Conservation (phyloP, 2,113 vertebrate genomes). For the Oncorhynchus tshawytscha region DNA sequence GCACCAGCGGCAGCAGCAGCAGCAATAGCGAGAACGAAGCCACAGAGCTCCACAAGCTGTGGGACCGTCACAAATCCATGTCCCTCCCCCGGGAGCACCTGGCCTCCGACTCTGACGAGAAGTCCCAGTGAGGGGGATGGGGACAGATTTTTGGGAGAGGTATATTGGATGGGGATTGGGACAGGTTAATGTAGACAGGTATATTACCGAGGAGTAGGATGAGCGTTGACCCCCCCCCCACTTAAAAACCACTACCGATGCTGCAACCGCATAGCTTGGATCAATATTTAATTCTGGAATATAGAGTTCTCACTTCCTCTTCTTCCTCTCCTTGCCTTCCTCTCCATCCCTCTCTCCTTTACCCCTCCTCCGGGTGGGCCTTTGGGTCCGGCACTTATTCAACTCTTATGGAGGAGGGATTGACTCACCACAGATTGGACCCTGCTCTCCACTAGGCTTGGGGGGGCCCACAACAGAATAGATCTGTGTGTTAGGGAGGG, state of each 20-base stretch:
- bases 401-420: constrained; percentile 27
- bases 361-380: background rate
- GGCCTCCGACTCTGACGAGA: constrained; percentile 82
- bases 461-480: background rate
- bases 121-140: constrained; percentile 73
- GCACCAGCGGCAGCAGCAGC: constrained; percentile 88
- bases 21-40: constrained; percentile 89
- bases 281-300: constrained; percentile 45
- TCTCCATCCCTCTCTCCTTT: background rate
- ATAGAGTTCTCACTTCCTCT: constrained; percentile 26
- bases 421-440: constrained; percentile 18
- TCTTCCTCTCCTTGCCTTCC: background rate
- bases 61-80: constrained; percentile 86
- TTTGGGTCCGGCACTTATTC: constrained; percentile 43
- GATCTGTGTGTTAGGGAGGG: background rate
- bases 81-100: constrained; percentile 82
- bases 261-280: constrained; percentile 54
- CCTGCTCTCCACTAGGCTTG: constrained; percentile 40
- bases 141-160: constrained; percentile 4
- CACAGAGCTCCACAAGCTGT: constrained; percentile 90
- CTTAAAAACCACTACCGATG: background rate
- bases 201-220: background rate
- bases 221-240: constrained; percentile 7
- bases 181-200: too few species aligned
- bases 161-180: background rate